Conservation (phyloP, 2,113 vertebrate genomes). For the Haemorhous mexicanus region DNA sequence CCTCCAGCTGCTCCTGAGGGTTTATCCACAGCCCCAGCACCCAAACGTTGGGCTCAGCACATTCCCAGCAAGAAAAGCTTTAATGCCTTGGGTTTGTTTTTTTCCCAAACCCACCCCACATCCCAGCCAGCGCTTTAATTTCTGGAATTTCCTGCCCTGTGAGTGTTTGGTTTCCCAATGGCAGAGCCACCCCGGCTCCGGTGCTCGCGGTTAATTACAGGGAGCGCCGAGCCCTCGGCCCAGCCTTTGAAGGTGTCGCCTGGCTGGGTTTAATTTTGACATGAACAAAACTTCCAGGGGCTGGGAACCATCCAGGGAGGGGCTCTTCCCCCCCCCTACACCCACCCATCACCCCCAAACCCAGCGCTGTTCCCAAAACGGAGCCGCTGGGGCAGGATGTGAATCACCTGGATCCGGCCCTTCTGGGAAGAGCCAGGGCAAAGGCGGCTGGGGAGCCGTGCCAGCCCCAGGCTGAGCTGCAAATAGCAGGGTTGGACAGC, state of each 20-base stretch:
- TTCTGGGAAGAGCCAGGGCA: conserved; percentile 6
- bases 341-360: neutral
- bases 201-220: conserved; percentile 28
- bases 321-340: neutral
- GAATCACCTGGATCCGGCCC: conserved; percentile 25
- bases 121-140: neutral
- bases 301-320: neutral
- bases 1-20: accelerated
- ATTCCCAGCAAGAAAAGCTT: neutral
- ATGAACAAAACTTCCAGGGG: neutral
- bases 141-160: conserved; percentile 61
- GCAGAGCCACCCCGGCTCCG: neutral
- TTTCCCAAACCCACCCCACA: neutral
- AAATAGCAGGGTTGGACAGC: conserved; percentile 6
- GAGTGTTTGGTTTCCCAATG: conserved; percentile 38
- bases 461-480: neutral
- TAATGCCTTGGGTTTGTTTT: neutral
- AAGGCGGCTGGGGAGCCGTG: neutral
- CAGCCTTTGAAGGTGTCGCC: conserved; percentile 20
- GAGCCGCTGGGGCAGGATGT: neutral
- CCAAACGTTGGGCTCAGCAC: neutral
- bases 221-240: neutral
- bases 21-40: neutral
- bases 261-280: neutral
- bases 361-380: neutral